Base-by-base conservation (phyloP, 2,888 invertebrate species). In the Troides oblongomaculatus region DNA sequence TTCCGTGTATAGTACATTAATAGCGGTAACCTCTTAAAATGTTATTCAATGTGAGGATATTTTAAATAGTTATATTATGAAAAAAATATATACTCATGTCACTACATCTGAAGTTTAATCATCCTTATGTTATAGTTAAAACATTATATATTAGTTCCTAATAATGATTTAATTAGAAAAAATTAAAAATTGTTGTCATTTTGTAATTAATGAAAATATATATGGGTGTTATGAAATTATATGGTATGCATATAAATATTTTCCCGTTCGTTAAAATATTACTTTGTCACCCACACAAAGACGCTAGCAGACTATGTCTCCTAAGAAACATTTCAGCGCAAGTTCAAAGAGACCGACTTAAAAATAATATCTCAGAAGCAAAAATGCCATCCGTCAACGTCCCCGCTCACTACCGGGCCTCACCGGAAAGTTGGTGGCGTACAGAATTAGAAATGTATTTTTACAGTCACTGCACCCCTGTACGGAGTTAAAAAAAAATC, bases 371-470 rank as follows among this genome's bases (percentile, higher is more conserved):
- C 78, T 83, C 83, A 79, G 81, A 81, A 81, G 84, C 85, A 83
- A 84, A 86, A 84, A 84, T 81, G 83, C 82, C 83, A 91, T 92
- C 83, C 83, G 83, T 92, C 91, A 92, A 89, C 78, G 90, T 89
- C 89, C 74, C 53, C 74, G 73, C 69, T 73, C 78, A 79, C 82
- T 79, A 81, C 82, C 81, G 80, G 79, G 76, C 77, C 75, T 78
- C 81, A 87, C 88, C 87, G 91, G 90, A 90, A 90, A 88, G 84
- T 84, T 81, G 72, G 80, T 81, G 79, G 77, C 78, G 84, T 81
- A 90, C 90, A 83, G 87, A 92, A 90, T 92, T 91, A 92, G 92
- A 92, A 90, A 89, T 87, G 85, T 90, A 92, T 92, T 92, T 92
- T 90, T 90, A 89, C 84, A 85, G 81, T 85, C 85, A 84, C 80